A percentile compares a stretch with the other conserved stretches of the same genome.
phyloP scores from a whole-genome alignment of 2,888 invertebrate genomes.

The Ptychoptera albimana region DNA sequence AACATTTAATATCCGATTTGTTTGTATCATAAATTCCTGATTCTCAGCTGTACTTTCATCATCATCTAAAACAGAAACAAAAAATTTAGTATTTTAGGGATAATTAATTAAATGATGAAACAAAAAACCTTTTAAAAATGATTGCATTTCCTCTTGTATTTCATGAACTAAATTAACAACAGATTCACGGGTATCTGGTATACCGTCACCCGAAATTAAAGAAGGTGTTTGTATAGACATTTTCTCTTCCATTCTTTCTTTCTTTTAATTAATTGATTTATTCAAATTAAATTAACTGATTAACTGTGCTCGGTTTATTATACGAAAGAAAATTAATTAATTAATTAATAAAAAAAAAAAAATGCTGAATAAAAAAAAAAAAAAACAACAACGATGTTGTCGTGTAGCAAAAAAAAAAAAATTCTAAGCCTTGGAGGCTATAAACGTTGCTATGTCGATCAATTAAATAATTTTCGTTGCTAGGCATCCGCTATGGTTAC shows the following conservation, averaged over 20 bases:
- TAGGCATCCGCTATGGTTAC: neutral
- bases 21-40: slow-evolving; percentile 38
- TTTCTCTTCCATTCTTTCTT: no score
- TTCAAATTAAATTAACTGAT: no score
- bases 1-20: slow-evolving; percentile 36
- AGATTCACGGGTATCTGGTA: neutral
- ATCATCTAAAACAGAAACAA: neutral
- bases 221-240: neutral
- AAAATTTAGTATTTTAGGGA: neutral
- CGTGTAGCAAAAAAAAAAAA: no score
- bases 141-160: neutral
- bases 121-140: neutral
- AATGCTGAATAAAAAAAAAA: no score
- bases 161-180: neutral
- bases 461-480: neutral
- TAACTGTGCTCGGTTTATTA: no score
- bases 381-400: no score
- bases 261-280: no score
- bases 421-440: no score
- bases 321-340: no score
- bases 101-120: no score
- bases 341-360: no score
- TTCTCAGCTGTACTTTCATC: slow-evolving; percentile 11
- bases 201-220: neutral
- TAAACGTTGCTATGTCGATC: no score